phyloP scores from a whole-genome alignment of 2,797 vertebrate species.

The Synaphobranchus kaupii region DNA sequence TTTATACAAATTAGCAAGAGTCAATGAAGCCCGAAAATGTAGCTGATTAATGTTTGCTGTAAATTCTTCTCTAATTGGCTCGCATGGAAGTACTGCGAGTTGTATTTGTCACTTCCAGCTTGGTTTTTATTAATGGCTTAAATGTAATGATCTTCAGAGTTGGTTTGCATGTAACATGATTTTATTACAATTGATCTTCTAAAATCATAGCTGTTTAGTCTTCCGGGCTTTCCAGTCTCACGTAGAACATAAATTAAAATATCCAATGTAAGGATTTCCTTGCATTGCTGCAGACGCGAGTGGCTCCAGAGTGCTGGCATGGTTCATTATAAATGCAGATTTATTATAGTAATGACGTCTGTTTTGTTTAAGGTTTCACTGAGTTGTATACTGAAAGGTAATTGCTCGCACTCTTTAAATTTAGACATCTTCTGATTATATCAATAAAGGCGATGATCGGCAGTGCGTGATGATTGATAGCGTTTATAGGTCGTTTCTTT shows the following conservation, averaged over 20 bases:
- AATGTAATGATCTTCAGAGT: slow-evolving; percentile 53
- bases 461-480: not conserved
- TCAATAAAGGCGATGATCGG: slow-evolving; percentile 30
- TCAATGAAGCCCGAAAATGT: slow-evolving; percentile 44
- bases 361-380: slow-evolving; percentile 70
- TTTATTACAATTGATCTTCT: slow-evolving; percentile 53
- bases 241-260: slow-evolving; percentile 53
- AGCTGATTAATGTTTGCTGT: slow-evolving; percentile 43
- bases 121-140: slow-evolving; percentile 56
- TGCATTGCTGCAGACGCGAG: slow-evolving; percentile 56
- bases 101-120: slow-evolving; percentile 56
- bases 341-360: slow-evolving; percentile 71
- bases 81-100: slow-evolving; percentile 43
- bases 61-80: slow-evolving; percentile 41
- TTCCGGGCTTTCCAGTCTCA: slow-evolving; percentile 44
- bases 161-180: slow-evolving; percentile 55
- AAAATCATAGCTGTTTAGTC: slow-evolving; percentile 49
- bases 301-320: slow-evolving; percentile 61
- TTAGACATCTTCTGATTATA: slow-evolving; percentile 54
- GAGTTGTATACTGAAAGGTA: slow-evolving; percentile 61
- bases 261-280: slow-evolving; percentile 42
- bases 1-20: slow-evolving; percentile 34
- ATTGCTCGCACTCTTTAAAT: slow-evolving; percentile 65
- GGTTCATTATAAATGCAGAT: slow-evolving; percentile 78
- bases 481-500: not conserved